Evolutionary conservation across 2,797 vertebrate genomes (phyloP).

Genomic region (Melanotaenia maccullochi): DNA sequence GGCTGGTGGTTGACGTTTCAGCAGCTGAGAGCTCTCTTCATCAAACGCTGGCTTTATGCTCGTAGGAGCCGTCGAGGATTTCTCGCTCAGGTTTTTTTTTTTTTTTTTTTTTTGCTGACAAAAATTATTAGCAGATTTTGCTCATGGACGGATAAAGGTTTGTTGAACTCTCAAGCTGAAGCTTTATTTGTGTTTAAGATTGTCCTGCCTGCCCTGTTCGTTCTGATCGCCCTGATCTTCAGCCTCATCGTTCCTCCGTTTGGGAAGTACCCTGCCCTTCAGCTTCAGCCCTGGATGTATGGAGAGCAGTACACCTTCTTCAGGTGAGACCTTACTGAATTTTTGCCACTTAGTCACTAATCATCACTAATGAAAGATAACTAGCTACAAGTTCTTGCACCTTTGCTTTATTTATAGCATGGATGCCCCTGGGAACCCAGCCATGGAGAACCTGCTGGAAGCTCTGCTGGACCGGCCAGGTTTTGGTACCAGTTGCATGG

Average conservation of each 20-base stretch:
- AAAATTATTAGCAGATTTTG: background rate
- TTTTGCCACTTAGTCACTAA: background rate
- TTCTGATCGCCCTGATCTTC: constrained; percentile 89
- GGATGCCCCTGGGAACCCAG: constrained; percentile 78
- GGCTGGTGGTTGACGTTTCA: constrained; percentile 85
- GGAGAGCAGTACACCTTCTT: constrained; percentile 90
- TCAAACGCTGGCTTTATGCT: constrained; percentile 89
- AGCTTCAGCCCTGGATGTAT: constrained; percentile 89
- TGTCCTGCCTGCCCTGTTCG: constrained; percentile 89
- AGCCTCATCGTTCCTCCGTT: constrained; percentile 89
- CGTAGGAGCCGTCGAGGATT: constrained; percentile 87
- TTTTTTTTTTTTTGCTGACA: no score
- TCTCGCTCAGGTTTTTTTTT: constrained; percentile 78
- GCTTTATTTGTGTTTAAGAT: constrained; percentile 77
- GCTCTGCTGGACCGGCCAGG: constrained; percentile 85
- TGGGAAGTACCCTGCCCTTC: constrained; percentile 86
- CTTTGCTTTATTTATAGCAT: constrained; percentile 76
- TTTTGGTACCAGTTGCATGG: constrained; percentile 84
- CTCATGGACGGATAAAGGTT: background rate
- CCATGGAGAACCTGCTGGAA: constrained; percentile 74
- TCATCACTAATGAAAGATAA: background rate
- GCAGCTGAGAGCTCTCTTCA: constrained; percentile 89
- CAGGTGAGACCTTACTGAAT: constrained; percentile 79
- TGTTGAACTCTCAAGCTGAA: background rate
- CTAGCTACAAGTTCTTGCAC: background rate